Conservation (phyloP, 2,797 vertebrate genomes). For the Pogoniulus pusillus region DNA sequence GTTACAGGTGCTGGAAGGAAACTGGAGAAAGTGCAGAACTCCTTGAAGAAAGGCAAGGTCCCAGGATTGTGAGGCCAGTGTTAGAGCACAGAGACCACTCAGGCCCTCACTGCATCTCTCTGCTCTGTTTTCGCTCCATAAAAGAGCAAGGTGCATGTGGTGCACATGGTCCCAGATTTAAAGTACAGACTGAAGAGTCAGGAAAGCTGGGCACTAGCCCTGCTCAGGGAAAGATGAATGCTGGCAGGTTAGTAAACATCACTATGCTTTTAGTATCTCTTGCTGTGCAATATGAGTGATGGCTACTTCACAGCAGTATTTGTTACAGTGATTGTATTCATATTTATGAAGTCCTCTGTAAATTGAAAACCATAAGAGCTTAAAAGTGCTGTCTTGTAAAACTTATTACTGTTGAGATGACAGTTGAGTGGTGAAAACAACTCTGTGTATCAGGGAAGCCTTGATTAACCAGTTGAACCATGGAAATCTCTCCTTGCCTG, state of each 20-base stretch:
- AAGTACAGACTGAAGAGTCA: not conserved
- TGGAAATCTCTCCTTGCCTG: not conserved
- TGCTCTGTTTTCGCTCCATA: not conserved
- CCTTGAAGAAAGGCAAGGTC: not conserved
- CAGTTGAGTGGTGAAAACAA: not conserved
- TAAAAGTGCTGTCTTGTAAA: not conserved
- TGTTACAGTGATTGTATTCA: not conserved
- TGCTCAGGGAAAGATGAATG: not conserved
- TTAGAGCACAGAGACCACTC: not conserved
- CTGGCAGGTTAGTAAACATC: not conserved
- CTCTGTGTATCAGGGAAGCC: not conserved
- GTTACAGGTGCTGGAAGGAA: not conserved
- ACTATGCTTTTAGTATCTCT: not conserved
- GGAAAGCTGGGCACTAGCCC: not conserved
- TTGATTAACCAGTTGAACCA: not conserved
- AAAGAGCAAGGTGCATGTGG: not conserved
- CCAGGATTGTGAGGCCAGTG: accelerated
- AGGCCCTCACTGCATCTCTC: not conserved
- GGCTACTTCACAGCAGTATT: not conserved
- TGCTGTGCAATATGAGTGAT: not conserved
- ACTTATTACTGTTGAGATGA: not conserved
- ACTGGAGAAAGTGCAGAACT: not conserved
- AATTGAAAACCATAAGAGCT: not conserved
- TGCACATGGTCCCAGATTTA: not conserved
- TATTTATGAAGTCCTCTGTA: constrained; percentile 20